Base-by-base conservation (phyloP, 1,140 invertebrate genomes). In the Cotesia typhae region DNA sequence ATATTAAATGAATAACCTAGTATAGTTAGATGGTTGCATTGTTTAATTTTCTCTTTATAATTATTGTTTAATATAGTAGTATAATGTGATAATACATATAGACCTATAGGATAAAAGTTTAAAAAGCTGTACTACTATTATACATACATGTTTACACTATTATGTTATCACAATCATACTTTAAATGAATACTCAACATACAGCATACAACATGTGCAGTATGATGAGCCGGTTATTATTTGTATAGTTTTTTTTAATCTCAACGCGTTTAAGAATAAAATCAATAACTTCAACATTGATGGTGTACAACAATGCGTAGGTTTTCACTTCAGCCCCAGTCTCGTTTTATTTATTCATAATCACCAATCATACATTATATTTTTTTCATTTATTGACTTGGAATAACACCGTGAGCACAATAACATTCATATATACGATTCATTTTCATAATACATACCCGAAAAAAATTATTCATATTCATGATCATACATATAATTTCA, bases 261-360 rank as follows among this genome's bases (percentile, higher is more conserved):
- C 51, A 53, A 67, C 41, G 28, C 14, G 51, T 67, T 36, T 20
- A 55, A 4, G 52, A 67, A 67, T 67, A 51, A 67, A 67, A 67
- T 67, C 66, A 67, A 67, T 67, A 67, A 67, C 36, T 67, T 55
- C 12, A 66, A 67, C 52, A 67, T 67, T 67, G 66, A 55, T 51
- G 47, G 36, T 28, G 1, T 20, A 59, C 35, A 20, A 55, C 36
- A 55, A 55, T 67, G 35, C 47, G 41, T 55, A 41, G 66, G 14
- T 67, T 67, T 67, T 35, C n/a, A 37, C 63, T 55, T 67, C 38
- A 36, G 53, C 14, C 20, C 37, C 64, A 5, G 36, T 67, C 12
- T 67, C 4, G 14, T 52, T 55, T 55, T 67, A 28, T 17, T 53
- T 20, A 2, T 53, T 9, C 36, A 53, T 36, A 28, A 55, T 67